Percentiles rank a stretch among this genome's conserved stretches.
Conservation (phyloP, 2,113 vertebrate species). For the Hassar affinis region DNA sequence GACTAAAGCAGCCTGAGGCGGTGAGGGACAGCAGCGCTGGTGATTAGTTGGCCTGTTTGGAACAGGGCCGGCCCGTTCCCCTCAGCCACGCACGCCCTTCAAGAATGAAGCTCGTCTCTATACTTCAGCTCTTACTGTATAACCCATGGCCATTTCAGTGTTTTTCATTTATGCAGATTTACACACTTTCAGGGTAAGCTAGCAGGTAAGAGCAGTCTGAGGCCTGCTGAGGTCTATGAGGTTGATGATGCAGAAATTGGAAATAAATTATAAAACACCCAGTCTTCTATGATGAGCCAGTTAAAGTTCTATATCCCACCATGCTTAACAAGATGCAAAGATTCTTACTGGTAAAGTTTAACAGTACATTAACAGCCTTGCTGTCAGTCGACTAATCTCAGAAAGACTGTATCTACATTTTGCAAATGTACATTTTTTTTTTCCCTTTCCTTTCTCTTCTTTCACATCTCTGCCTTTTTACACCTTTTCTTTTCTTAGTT, state of each 20-base stretch:
- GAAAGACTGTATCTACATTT: background rate
- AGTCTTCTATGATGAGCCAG: background rate
- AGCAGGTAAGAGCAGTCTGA: background rate
- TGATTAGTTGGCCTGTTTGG: conserved; percentile 42
- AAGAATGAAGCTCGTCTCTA: background rate
- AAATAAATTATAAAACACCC: background rate
- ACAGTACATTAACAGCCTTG: background rate
- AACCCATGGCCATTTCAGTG: background rate
- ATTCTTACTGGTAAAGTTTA: background rate
- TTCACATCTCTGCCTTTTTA: background rate
- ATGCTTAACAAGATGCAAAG: background rate
- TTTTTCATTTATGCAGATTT: background rate
- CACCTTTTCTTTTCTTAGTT: background rate
- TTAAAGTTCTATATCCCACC: background rate
- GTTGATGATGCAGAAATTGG: background rate
- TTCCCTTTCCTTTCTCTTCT: background rate
- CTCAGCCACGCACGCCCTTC: conserved; percentile 20
- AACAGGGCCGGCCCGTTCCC: background rate
- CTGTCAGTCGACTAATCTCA: background rate
- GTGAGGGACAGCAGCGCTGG: conserved; percentile 14
- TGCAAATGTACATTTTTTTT: no score
- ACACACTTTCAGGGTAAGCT: background rate
- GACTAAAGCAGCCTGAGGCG: conserved; percentile 32
- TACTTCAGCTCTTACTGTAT: background rate
- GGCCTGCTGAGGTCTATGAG: background rate